Evolutionary conservation across 2,888 invertebrate genomes (phyloP).

Genomic region (Drosophila basisetae): DNA sequence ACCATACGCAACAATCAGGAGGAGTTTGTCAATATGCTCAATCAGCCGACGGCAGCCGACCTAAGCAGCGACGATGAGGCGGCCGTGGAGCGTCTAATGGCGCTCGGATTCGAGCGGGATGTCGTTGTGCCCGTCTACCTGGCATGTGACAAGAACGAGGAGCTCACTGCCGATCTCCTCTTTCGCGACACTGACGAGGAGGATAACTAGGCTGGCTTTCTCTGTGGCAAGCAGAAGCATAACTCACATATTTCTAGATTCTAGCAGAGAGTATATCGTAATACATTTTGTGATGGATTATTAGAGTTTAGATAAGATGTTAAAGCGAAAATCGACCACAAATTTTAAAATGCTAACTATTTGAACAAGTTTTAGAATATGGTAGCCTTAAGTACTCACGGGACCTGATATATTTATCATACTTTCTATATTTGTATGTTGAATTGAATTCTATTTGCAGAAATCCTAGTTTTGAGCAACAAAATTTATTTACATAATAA

Average conservation of each 20-base stretch:
- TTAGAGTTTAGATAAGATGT: neutral
- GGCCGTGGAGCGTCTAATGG: slow-evolving; percentile 73
- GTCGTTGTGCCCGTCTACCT: slow-evolving; percentile 72
- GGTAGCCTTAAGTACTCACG: neutral
- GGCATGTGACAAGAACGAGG: slow-evolving; percentile 80
- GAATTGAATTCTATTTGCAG: neutral
- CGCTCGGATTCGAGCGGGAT: slow-evolving; percentile 74
- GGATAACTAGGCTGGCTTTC: slow-evolving; percentile 8
- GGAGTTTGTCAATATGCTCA: slow-evolving; percentile 89
- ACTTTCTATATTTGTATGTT: neutral
- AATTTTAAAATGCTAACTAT: neutral
- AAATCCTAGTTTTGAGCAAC: neutral
- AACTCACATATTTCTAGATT: neutral
- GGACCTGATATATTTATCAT: neutral
- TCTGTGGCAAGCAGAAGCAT: neutral
- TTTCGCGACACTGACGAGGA: slow-evolving; percentile 75
- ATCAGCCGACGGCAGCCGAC: slow-evolving; percentile 15
- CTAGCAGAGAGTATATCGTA: neutral
- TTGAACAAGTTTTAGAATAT: neutral
- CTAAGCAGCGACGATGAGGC: slow-evolving; percentile 63
- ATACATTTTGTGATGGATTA: neutral
- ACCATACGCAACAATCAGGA: slow-evolving; percentile 95
- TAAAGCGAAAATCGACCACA: neutral
- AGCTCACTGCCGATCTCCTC: slow-evolving; percentile 75
- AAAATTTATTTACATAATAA: neutral